A percentile compares a stretch with the other conserved stretches of the same genome.
Conservation (phyloP, 2,888 invertebrate species). For the Dryobota labecula region DNA sequence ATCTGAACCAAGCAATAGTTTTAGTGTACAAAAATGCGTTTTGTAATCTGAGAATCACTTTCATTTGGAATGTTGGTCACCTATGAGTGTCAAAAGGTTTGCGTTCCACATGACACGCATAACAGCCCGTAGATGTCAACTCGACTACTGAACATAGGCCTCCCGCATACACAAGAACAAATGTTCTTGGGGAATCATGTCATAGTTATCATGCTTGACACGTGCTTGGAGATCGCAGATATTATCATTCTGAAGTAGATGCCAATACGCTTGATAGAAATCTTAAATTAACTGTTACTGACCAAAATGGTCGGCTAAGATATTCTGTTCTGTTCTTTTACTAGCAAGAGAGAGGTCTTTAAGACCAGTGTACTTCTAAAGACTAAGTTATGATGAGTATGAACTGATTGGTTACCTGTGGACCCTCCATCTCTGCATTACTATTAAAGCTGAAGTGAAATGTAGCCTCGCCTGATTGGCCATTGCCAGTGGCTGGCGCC, state of each 20-base stretch:
- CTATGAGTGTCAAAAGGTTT: constrained; percentile 18
- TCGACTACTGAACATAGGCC: constrained; percentile 20
- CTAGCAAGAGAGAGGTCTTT: neutral
- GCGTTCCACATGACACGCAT: constrained; percentile 21
- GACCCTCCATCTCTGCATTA: constrained; percentile 95
- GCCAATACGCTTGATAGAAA: constrained; percentile 39
- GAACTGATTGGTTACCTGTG: constrained; percentile 86
- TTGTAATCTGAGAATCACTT: constrained; percentile 12
- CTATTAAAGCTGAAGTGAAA: constrained; percentile 95
- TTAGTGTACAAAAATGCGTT: neutral
- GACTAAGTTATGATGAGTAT: neutral
- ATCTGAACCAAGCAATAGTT: neutral
- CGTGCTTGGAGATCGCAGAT: constrained; percentile 38
- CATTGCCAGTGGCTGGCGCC: constrained; percentile 91
- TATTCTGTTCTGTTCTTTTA: neutral
- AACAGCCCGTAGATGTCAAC: constrained; percentile 18
- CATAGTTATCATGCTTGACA: constrained; percentile 44
- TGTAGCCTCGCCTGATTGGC: constrained; percentile 87
- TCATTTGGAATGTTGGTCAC: constrained; percentile 30
- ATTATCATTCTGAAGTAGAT: constrained; percentile 40
- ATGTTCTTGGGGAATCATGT: constrained; percentile 47
- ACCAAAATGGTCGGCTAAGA: constrained; percentile 3
- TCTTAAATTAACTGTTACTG: constrained; percentile 25
- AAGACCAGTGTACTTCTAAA: neutral
- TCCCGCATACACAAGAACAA: constrained; percentile 32